phyloP scores from a whole-genome alignment of 2,888 invertebrate genomes.

The Drosophila kuntzei region DNA sequence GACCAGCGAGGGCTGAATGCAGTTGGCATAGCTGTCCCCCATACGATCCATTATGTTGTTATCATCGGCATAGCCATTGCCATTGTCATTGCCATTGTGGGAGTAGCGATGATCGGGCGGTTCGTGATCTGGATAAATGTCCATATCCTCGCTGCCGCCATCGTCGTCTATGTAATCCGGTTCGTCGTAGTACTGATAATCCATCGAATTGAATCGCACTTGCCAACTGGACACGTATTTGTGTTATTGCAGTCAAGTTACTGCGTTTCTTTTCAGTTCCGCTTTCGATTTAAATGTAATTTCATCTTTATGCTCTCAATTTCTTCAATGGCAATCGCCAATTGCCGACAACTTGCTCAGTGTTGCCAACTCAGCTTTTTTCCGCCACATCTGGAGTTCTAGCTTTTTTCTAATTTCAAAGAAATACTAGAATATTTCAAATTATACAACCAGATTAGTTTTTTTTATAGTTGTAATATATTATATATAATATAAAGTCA shows the following conservation, averaged over 20 bases:
- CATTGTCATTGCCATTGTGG: neutral
- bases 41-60: constrained; percentile 27
- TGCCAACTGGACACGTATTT: neutral
- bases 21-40: constrained; percentile 42
- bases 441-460: too few species aligned
- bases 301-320: constrained; percentile 28
- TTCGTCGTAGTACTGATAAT: constrained; percentile 70
- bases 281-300: constrained; percentile 17
- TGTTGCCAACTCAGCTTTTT: too few species aligned
- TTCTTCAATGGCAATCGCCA: neutral
- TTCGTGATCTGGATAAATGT: constrained; percentile 18
- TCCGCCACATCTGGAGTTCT: too few species aligned
- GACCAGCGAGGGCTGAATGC: constrained; percentile 57
- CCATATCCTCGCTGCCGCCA: constrained; percentile 32
- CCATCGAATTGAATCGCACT: constrained; percentile 43
- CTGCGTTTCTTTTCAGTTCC: constrained; percentile 6
- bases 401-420: too few species aligned
- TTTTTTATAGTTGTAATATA: too few species aligned
- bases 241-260: constrained; percentile 3
- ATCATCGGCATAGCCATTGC: constrained; percentile 1
- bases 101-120: neutral
- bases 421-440: too few species aligned
- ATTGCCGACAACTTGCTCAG: neutral
- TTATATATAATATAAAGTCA: too few species aligned
- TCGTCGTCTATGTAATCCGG: constrained; percentile 62